phyloP scores from a whole-genome alignment of 2,797 vertebrate genomes.

The Apodemus agrarius region DNA sequence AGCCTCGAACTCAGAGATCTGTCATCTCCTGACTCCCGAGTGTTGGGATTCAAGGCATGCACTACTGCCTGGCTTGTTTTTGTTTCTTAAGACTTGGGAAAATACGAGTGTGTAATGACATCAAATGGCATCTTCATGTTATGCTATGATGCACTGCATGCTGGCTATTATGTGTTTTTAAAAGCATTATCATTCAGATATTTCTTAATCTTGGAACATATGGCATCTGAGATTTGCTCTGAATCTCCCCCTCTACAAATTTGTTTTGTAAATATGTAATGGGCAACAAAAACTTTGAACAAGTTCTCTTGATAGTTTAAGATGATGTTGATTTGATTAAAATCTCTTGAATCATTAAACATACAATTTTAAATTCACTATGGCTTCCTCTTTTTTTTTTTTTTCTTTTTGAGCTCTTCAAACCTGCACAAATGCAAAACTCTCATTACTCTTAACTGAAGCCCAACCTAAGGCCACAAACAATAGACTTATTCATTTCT shows the following conservation, averaged over 20 bases:
- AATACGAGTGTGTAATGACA: neutral
- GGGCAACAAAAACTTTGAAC: neutral
- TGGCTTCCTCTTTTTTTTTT: neutral
- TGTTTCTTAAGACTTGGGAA: neutral
- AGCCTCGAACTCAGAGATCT: neutral
- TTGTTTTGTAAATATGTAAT: neutral
- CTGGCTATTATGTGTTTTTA: neutral
- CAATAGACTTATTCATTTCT: slow-evolving; percentile 75
- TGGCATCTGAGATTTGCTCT: neutral
- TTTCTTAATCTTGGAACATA: neutral
- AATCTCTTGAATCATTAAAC: slow-evolving; percentile 38
- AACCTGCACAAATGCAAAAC: slow-evolving; percentile 8
- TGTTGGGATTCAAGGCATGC: neutral
- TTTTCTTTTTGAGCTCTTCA: neutral
- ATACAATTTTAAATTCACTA: neutral
- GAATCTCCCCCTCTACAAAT: neutral
- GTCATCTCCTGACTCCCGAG: neutral
- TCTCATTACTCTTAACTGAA: slow-evolving; percentile 24
- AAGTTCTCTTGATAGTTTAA: slow-evolving; percentile 37
- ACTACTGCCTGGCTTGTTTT: neutral
- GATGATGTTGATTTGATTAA: slow-evolving; percentile 25
- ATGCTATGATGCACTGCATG: neutral
- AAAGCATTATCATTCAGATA: neutral
- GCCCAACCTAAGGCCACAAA: slow-evolving; percentile 44
- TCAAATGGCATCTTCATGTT: neutral